A percentile compares a stretch with the other conserved stretches of the same genome.
phyloP scores from a whole-genome alignment of 1,140 invertebrate species.

The Ceratitis capitata region DNA sequence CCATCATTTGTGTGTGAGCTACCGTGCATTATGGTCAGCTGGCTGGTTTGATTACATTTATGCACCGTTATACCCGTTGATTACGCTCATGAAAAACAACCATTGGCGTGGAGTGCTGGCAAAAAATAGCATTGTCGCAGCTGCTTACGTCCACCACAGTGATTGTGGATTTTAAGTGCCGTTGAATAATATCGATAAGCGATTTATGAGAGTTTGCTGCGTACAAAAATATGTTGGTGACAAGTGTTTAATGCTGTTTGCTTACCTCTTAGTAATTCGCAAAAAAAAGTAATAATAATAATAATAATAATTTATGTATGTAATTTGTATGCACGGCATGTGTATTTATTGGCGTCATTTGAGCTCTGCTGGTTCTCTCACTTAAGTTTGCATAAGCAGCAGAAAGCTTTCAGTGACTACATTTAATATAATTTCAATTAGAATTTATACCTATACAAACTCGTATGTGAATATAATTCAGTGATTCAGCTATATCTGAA shows the following conservation, averaged over 20 bases:
- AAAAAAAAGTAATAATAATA: too few relatives aligned
- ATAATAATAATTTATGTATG: too few relatives aligned
- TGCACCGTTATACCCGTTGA: neutral
- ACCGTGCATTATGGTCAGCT: slow-evolving; percentile 12
- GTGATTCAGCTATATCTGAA: too few relatives aligned
- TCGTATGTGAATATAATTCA: too few relatives aligned
- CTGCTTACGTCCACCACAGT: neutral
- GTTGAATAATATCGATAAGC: neutral
- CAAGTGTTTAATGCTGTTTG: neutral
- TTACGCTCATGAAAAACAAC: neutral
- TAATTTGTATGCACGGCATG: neutral
- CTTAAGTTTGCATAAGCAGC: too few relatives aligned
- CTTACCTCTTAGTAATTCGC: neutral
- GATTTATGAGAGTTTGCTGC: neutral
- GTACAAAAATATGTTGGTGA: neutral
- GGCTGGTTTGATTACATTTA: neutral
- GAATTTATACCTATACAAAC: too few relatives aligned
- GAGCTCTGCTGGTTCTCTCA: too few relatives aligned
- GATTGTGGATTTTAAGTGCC: neutral
- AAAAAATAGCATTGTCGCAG: neutral
- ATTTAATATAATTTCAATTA: too few relatives aligned
- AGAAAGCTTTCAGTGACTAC: too few relatives aligned
- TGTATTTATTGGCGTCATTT: neutral
- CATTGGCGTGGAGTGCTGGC: neutral
- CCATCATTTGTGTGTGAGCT: neutral